Conservation (phyloP, 2,888 invertebrate genomes). For the Lordiphosa andalusiaca region DNA sequence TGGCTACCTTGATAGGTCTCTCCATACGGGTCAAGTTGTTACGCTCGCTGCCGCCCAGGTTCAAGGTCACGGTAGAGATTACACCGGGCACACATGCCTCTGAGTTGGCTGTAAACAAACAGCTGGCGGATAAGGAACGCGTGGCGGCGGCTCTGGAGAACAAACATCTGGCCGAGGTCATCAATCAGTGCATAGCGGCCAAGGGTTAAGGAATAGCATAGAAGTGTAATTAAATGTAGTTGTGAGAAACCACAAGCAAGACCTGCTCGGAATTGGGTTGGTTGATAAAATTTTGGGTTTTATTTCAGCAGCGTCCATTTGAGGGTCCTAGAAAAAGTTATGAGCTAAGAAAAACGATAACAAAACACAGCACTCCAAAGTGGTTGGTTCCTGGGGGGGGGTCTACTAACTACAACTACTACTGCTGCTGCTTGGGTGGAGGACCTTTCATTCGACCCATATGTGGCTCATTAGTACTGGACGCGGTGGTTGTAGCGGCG, state of each 20-base stretch:
- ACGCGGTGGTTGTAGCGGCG: not conserved
- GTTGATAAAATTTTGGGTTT: constrained; percentile 28
- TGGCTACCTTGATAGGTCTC: constrained; percentile 95
- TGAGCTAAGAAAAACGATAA: constrained; percentile 50
- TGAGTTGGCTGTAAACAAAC: constrained; percentile 97
- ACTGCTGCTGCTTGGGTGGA: constrained; percentile 8
- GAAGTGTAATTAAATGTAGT: too few species aligned
- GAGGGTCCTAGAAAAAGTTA: constrained; percentile 28
- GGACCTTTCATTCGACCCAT: constrained; percentile 4
- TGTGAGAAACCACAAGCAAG: too few species aligned
- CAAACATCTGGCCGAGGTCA: constrained; percentile 92
- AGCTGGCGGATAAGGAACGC: constrained; percentile 97
- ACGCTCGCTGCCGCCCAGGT: constrained; percentile 89
- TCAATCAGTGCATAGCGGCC: constrained; percentile 91
- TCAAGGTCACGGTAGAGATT: constrained; percentile 93
- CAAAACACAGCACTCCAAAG: constrained; percentile 29
- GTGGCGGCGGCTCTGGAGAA: constrained; percentile 99
- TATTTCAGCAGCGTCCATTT: constrained; percentile 6
- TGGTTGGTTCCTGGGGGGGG: not conserved
- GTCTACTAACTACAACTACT: not conserved
- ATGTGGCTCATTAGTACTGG: constrained; percentile 4
- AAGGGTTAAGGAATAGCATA: constrained; percentile 40
- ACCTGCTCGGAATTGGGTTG: not conserved
- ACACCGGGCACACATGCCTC: constrained; percentile 96
- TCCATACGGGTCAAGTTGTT: constrained; percentile 95